Conservation (phyloP, 2,888 invertebrate species). For the Drosophila flavopinicola region DNA sequence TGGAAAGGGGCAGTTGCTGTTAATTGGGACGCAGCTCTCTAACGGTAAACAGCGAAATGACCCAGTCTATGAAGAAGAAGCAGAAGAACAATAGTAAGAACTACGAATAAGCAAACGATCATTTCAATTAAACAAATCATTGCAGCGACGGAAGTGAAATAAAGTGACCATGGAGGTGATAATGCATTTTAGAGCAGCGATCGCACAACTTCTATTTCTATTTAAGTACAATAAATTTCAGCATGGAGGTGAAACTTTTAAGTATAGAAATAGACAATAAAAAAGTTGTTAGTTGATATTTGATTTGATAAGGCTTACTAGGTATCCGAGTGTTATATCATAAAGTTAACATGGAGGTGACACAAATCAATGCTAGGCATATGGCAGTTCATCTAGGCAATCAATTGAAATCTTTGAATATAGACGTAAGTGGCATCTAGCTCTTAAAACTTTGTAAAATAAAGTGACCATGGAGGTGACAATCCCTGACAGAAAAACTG, state of each 20-base stretch:
- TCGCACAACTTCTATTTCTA: no score
- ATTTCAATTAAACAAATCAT: background rate
- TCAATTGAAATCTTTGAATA: background rate
- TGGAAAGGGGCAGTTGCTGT: background rate
- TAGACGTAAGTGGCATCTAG: no score
- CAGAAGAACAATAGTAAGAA: background rate
- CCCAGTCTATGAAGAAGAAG: conserved; percentile 16
- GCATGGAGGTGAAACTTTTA: background rate
- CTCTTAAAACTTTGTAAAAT: no score
- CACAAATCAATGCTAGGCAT: background rate
- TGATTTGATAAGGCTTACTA: no score
- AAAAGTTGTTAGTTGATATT: no score
- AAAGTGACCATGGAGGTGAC: background rate
- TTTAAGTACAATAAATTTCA: background rate
- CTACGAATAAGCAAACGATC: background rate
- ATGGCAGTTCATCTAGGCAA: no score
- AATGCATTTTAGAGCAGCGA: background rate
- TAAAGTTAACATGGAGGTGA: background rate
- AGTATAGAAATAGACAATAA: background rate
- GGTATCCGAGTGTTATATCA: no score
- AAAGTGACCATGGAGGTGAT: conserved; percentile 19
- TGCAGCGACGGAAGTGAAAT: conserved; percentile 29
- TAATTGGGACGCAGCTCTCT: conserved; percentile 26
- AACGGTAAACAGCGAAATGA: conserved; percentile 45
- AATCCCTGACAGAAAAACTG: no score